Conservation (phyloP, 1,140 invertebrate species). For the Tetranychus cinnabarinus region DNA sequence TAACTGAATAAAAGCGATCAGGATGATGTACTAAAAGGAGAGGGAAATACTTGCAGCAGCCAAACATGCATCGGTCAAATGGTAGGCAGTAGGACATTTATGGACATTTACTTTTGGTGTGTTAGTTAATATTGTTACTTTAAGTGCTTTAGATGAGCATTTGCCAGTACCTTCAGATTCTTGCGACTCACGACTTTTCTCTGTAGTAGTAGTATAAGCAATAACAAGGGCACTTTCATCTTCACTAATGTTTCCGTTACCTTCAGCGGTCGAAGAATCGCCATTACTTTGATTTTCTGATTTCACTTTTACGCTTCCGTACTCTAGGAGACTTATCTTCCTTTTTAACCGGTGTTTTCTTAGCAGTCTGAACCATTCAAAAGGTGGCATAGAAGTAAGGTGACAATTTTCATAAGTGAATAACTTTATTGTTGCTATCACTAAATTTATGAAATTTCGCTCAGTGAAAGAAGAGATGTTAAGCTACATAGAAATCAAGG, state of each 20-base stretch:
- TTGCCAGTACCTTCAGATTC: no score
- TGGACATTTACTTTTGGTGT: neutral
- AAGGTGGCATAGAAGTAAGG: no score
- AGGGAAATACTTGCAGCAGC: no score
- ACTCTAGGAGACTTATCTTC: neutral
- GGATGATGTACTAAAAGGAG: no score
- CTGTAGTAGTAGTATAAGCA: neutral
- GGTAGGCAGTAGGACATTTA: no score
- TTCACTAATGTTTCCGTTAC: neutral
- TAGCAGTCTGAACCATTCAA: neutral
- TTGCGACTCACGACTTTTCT: neutral
- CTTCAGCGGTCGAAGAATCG: neutral
- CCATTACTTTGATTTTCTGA: neutral
- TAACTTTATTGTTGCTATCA: no score
- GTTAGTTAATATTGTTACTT: neutral
- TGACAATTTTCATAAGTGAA: no score
- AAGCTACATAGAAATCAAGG: no score
- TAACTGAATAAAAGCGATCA: no score
- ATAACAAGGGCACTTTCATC: neutral
- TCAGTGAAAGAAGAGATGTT: no score
- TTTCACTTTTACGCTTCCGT: neutral
- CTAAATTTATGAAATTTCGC: no score
- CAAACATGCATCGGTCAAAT: no score
- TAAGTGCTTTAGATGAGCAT: neutral
- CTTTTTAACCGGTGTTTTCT: neutral